A percentile compares a stretch with the other conserved stretches of the same genome.
phyloP scores from a whole-genome alignment of 2,113 vertebrate genomes.

The Merops nubicus region DNA sequence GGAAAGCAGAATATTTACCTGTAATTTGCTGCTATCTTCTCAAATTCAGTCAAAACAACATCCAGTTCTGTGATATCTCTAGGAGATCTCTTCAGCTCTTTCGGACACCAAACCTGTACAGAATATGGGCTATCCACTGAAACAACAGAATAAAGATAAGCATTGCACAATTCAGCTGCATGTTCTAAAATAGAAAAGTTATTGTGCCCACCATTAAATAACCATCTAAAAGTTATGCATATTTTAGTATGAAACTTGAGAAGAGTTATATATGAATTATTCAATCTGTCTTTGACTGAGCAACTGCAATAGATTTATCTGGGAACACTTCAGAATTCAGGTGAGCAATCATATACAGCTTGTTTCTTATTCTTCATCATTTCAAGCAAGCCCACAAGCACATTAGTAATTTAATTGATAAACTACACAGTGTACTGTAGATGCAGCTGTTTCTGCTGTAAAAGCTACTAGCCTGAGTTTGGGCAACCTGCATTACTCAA shows the following conservation, averaged over 20 bases:
- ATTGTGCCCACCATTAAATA: neutral
- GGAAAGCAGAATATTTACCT: conserved; percentile 67
- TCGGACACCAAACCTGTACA: conserved; percentile 58
- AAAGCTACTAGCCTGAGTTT: neutral
- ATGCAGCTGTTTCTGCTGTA: neutral
- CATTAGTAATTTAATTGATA: neutral
- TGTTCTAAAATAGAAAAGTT: neutral
- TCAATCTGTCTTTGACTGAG: neutral
- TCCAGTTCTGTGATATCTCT: conserved; percentile 76
- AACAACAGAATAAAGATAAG: neutral
- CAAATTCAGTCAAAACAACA: conserved; percentile 76
- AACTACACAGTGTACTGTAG: neutral
- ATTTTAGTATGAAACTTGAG: neutral
- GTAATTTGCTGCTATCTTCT: conserved; percentile 70
- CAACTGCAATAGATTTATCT: neutral
- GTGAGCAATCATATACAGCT: neutral
- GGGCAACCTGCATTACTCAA: neutral
- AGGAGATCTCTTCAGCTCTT: conserved; percentile 45
- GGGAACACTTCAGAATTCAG: neutral
- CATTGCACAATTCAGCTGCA: neutral
- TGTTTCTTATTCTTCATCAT: neutral
- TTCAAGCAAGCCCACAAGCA: neutral
- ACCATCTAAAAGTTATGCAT: neutral
- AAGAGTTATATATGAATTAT: neutral
- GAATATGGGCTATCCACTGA: conserved; percentile 12